These are phyloP conservation scores for Rhyzopertha dominica DNA, from an alignment of 1,140 invertebrate genomes.

Conservation along the genomic window DNA sequence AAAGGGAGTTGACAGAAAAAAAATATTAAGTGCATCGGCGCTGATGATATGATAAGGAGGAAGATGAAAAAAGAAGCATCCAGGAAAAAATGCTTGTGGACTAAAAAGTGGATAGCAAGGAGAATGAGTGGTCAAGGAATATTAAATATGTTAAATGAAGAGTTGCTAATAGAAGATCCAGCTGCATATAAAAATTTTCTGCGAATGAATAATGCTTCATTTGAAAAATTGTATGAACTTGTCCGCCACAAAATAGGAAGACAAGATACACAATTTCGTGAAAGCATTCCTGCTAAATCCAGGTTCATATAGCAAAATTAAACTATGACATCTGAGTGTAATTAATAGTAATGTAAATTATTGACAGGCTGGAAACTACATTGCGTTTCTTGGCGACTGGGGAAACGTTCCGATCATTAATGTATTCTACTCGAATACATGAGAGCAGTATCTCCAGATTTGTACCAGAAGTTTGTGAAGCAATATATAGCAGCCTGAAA, in stretches of 20 bases:
- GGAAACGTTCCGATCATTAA: slow-evolving; percentile 17
- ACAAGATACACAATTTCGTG: slow-evolving; percentile 26
- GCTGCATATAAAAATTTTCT: slow-evolving; percentile 17
- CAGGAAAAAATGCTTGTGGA: too few relatives aligned
- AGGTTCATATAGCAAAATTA: slow-evolving; percentile 1
- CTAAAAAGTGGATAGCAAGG: neutral
- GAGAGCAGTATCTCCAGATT: slow-evolving; percentile 8
- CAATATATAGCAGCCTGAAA: slow-evolving; percentile 1
- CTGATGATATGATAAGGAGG: too few relatives aligned
- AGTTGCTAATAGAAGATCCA: slow-evolving; percentile 7
- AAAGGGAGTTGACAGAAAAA: too few relatives aligned
- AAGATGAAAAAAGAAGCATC: too few relatives aligned
- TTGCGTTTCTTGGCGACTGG: slow-evolving; percentile 29
- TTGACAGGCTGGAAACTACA: slow-evolving; percentile 21
- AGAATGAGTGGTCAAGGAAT: neutral
- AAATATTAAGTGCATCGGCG: too few relatives aligned
- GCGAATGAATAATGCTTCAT: slow-evolving; percentile 6
- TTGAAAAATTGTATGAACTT: slow-evolving; percentile 9
- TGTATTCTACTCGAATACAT: slow-evolving; percentile 11
- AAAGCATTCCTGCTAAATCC: slow-evolving; percentile 22
- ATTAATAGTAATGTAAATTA: neutral
- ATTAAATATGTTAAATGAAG: slow-evolving; percentile 1
- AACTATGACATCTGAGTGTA: neutral
- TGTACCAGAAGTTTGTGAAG: slow-evolving; percentile 3
- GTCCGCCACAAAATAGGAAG: slow-evolving; percentile 21